phyloP scores from a whole-genome alignment of 2,113 vertebrate species.

The Centropristis striata region DNA sequence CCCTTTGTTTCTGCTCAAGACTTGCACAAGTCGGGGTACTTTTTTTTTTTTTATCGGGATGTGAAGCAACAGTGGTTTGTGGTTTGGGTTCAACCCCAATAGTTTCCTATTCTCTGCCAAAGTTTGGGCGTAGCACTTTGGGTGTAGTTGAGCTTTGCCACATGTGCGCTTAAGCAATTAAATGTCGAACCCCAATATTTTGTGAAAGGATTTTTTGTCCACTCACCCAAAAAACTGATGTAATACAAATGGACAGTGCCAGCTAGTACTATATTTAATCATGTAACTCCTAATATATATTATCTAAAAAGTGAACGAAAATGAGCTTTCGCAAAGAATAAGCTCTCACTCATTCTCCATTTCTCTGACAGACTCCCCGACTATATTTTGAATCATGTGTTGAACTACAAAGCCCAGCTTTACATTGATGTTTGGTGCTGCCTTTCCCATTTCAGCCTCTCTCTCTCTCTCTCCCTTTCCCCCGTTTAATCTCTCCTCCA shows the following conservation, averaged over 20 bases:
- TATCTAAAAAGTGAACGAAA: neutral
- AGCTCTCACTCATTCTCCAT: neutral
- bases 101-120: slow-evolving; percentile 43
- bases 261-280: slow-evolving; percentile 9
- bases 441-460: slow-evolving; percentile 7
- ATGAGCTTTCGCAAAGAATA: neutral
- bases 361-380: neutral
- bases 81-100: slow-evolving; percentile 61
- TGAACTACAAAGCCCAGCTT: slow-evolving; percentile 17
- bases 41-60: slow-evolving; percentile 3
- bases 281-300: neutral
- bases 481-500: slow-evolving; percentile 49
- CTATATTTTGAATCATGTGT: slow-evolving; percentile 21
- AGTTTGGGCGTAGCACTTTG: slow-evolving; percentile 66
- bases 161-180: slow-evolving; percentile 69
- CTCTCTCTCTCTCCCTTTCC: too few species aligned
- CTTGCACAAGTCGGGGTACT: slow-evolving; percentile 40
- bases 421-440: slow-evolving; percentile 2
- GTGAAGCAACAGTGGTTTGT: slow-evolving; percentile 54
- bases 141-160: slow-evolving; percentile 72
- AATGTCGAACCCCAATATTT: slow-evolving; percentile 56
- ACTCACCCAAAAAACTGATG: slow-evolving; percentile 29
- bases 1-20: slow-evolving; percentile 61
- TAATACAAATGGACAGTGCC: neutral
- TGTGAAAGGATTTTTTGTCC: slow-evolving; percentile 6